Evolutionary conservation across 23 tunicate genomes (phyloP).

Genomic region (Halocynthia roretzi): DNA sequence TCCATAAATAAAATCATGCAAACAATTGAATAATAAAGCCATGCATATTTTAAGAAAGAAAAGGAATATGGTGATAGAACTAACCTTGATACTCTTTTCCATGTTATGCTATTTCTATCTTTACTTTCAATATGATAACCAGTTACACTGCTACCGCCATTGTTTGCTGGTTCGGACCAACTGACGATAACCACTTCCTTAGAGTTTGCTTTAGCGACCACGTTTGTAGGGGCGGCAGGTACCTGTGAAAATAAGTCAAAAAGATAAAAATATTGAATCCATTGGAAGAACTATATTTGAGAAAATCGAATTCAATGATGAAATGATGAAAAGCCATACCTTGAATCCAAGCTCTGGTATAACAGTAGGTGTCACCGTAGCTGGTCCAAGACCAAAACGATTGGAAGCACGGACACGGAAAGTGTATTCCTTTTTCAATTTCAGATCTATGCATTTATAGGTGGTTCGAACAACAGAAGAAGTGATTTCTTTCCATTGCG

Average conservation of each 20-base stretch:
- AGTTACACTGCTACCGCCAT: conserved; percentile 63
- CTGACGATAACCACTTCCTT: conserved; percentile 61
- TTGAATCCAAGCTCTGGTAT: conserved; percentile 47
- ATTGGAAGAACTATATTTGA: too few relatives aligned
- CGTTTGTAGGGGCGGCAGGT: conserved; percentile 73
- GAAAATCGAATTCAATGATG: not conserved
- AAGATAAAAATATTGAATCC: not conserved
- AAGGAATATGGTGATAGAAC: too few relatives aligned
- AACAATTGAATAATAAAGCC: too few relatives aligned
- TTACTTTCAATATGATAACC: conserved; percentile 89
- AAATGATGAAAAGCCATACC: not conserved
- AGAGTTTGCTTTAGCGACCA: conserved; percentile 35
- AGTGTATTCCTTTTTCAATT: conserved; percentile 48
- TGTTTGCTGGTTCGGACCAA: conserved; percentile 88
- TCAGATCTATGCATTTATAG: conserved; percentile 64
- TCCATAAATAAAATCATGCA: too few relatives aligned
- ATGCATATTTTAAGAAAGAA: too few relatives aligned
- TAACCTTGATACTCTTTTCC: conserved; percentile 41
- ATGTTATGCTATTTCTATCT: conserved; percentile 67
- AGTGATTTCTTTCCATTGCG: conserved; percentile 87
- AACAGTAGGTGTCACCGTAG: conserved; percentile 33
- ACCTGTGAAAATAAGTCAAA: conserved; percentile 10
- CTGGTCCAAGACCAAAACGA: conserved; percentile 84
- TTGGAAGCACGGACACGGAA: conserved; percentile 87
- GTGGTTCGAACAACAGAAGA: conserved; percentile 73